Evolutionary conservation across 1,140 invertebrate genomes (phyloP).

Genomic region (Saxidomus purpurata): DNA sequence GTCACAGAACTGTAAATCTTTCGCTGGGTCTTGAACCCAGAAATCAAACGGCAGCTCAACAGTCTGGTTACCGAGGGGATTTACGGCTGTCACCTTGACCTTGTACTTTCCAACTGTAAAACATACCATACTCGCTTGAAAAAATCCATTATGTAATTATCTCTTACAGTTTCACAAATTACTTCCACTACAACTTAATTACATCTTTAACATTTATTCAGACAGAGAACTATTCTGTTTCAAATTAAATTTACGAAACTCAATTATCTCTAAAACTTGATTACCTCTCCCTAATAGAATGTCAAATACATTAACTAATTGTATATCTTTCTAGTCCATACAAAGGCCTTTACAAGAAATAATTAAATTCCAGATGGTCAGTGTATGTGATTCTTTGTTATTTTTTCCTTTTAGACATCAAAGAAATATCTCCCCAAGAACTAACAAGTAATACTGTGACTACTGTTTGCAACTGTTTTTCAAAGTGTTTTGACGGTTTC

Average conservation of each 20-base stretch:
- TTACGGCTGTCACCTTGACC: constrained; percentile 69
- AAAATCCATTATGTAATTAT: background rate
- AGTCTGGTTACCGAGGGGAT: constrained; percentile 67
- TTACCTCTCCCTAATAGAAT: too few relatives aligned
- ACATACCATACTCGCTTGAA: background rate
- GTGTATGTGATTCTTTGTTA: too few relatives aligned
- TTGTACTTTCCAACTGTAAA: constrained; percentile 71
- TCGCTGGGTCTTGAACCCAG: constrained; percentile 66
- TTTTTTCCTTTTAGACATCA: too few relatives aligned
- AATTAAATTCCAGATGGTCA: too few relatives aligned
- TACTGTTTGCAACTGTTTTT: too few relatives aligned
- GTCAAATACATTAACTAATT: too few relatives aligned
- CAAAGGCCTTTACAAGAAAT: too few relatives aligned
- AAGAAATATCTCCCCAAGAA: too few relatives aligned
- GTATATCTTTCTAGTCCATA: too few relatives aligned
- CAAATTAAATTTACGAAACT: background rate
- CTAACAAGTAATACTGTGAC: too few relatives aligned
- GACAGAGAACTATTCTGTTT: background rate
- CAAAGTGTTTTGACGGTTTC: too few relatives aligned
- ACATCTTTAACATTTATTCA: too few relatives aligned
- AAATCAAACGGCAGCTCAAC: constrained; percentile 42
- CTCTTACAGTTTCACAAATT: background rate
- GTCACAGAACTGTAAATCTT: constrained; percentile 37
- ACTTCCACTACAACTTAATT: background rate
- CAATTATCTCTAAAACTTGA: background rate